These are phyloP conservation scores for Falco cherrug DNA, from an alignment of 2,797 vertebrate species.

Conservation along the genomic window DNA sequence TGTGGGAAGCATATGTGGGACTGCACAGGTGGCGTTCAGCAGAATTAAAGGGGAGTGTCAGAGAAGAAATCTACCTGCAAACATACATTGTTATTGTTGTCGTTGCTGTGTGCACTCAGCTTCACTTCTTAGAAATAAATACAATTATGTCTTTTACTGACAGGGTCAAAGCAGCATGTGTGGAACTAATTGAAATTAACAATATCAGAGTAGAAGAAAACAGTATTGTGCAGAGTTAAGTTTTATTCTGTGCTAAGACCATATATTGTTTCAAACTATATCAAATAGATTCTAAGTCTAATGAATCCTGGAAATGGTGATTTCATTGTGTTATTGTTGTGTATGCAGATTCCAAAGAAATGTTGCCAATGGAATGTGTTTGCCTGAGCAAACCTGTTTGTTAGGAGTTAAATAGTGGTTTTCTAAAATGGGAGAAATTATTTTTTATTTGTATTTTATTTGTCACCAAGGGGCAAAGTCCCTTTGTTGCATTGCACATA, in stretches of 20 bases:
- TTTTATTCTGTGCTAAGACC: neutral
- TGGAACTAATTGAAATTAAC: neutral
- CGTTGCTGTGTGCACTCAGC: neutral
- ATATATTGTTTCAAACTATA: neutral
- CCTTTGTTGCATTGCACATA: neutral
- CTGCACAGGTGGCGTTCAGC: neutral
- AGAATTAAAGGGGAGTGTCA: neutral
- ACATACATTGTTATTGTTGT: neutral
- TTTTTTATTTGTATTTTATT: neutral
- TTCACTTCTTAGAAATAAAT: neutral
- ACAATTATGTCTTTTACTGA: neutral
- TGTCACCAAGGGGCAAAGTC: neutral
- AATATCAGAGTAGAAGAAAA: neutral
- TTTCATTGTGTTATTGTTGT: neutral
- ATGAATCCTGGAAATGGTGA: neutral
- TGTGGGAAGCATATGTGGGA: neutral
- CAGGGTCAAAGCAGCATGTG: neutral
- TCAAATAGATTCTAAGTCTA: neutral
- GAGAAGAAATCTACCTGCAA: neutral
- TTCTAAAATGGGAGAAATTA: neutral
- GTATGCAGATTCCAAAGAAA: neutral
- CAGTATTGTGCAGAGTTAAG: neutral
- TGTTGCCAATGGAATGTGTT: neutral
- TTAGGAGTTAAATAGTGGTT: neutral
- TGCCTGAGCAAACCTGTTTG: neutral